Evolutionary conservation across 2,113 vertebrate genomes (phyloP).

Genomic region (Cebus imitator): DNA sequence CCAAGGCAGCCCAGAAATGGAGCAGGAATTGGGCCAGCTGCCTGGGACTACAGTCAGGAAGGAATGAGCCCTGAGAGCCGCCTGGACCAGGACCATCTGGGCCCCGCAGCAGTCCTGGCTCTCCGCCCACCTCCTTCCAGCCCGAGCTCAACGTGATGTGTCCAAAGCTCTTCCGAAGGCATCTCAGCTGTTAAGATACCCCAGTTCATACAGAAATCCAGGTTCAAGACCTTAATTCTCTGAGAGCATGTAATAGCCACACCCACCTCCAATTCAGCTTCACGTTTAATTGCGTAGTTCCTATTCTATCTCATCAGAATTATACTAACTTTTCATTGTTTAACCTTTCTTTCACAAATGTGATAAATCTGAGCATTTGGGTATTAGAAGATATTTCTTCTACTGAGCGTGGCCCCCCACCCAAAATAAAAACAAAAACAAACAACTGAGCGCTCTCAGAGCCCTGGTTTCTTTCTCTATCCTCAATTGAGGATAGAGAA

Average conservation of each 20-base stretch:
- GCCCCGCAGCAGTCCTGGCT: background rate
- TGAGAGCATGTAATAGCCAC: fast-evolving
- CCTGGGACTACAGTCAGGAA: background rate
- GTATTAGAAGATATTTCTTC: background rate
- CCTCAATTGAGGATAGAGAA: background rate
- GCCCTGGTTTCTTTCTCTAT: background rate
- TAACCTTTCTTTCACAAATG: background rate
- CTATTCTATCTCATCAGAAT: background rate
- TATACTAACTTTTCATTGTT: background rate
- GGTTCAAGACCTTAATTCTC: background rate
- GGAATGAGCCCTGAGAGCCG: background rate
- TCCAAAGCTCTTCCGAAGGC: background rate
- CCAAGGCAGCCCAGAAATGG: background rate
- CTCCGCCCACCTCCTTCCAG: background rate
- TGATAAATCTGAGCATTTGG: background rate
- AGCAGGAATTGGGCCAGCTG: background rate
- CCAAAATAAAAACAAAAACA: background rate
- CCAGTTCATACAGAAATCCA: background rate
- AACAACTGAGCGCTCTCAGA: background rate
- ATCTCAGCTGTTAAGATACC: background rate
- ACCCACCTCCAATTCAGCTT: background rate
- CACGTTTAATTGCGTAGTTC: background rate
- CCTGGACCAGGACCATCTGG: background rate
- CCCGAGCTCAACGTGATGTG: background rate
- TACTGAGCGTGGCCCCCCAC: background rate